phyloP scores from a whole-genome alignment of 37 sponge, comb jelly and placozoan genomes.

The Amphimedon queenslandica region DNA sequence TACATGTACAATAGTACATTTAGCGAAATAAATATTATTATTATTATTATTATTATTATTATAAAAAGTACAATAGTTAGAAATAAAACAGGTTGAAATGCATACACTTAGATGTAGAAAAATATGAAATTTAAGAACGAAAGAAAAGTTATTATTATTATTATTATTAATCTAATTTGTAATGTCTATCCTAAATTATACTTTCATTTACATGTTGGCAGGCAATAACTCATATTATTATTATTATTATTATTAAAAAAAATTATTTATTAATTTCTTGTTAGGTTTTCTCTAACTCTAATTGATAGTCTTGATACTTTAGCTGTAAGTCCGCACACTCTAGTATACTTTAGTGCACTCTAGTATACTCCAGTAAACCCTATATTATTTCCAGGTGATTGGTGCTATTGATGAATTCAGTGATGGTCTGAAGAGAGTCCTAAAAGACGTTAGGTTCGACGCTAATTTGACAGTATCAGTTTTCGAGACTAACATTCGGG shows the following conservation, averaged over 20 bases:
- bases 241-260: neutral
- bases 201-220: no score
- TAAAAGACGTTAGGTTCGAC: constrained; percentile 71
- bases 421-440: constrained; percentile 60
- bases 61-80: neutral
- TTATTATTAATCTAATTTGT: no score
- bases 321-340: constrained; percentile 57
- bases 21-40: no score
- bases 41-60: neutral
- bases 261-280: neutral
- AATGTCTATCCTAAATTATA: no score
- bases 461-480: constrained; percentile 89
- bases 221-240: neutral
- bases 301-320: constrained; percentile 93
- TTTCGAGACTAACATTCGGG: constrained; percentile 96
- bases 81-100: no score
- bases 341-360: neutral
- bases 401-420: constrained; percentile 86
- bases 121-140: no score
- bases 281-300: constrained; percentile 86
- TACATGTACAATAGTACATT: no score
- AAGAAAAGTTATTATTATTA: no score
- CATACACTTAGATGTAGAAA: no score
- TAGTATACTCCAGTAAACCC: neutral
- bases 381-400: constrained; percentile 47